A percentile compares a stretch with the other conserved stretches of the same genome.
Evolutionary conservation across 2,888 invertebrate genomes (phyloP).

Genomic region (Lithosia quadra): DNA sequence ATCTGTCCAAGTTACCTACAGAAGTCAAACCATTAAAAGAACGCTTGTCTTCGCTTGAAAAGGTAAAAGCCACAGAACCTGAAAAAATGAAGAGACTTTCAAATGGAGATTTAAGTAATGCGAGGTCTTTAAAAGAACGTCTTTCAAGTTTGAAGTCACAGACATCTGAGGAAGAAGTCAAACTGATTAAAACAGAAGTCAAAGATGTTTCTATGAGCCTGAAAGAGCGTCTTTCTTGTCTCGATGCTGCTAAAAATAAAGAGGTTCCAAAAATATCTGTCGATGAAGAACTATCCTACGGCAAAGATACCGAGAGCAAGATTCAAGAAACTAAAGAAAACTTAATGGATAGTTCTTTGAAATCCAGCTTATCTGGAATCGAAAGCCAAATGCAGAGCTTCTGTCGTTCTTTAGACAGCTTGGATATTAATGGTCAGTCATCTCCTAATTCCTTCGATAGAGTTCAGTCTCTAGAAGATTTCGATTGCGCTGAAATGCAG

Average conservation of each 20-base stretch:
- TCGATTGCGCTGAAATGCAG: constrained; percentile 88
- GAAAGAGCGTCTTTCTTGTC: constrained; percentile 83
- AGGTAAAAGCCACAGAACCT: constrained; percentile 81
- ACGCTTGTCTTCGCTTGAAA: constrained; percentile 88
- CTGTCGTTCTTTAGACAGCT: constrained; percentile 89
- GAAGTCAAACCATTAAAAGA: constrained; percentile 89
- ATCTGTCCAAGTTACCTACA: constrained; percentile 83
- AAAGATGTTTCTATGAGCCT: constrained; percentile 84
- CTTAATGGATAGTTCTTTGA: constrained; percentile 70
- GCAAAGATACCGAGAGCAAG: constrained; percentile 66
- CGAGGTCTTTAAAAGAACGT: constrained; percentile 82
- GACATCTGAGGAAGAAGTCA: constrained; percentile 78
- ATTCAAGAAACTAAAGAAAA: constrained; percentile 65
- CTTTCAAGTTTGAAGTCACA: constrained; percentile 81
- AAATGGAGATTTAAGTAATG: constrained; percentile 78
- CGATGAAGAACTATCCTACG: constrained; percentile 68
- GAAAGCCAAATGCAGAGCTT: constrained; percentile 88
- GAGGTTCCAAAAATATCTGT: constrained; percentile 81
- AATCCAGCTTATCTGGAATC: constrained; percentile 77
- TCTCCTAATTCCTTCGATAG: constrained; percentile 87
- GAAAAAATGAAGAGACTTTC: constrained; percentile 80
- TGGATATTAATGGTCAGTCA: constrained; percentile 87
- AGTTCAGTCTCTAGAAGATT: constrained; percentile 89
- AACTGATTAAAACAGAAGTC: constrained; percentile 74
- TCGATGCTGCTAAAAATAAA: constrained; percentile 84